These are phyloP conservation scores for Sebastes trivittatus DNA, from an alignment of 2,797 vertebrate genomes.

Conservation along the genomic window DNA sequence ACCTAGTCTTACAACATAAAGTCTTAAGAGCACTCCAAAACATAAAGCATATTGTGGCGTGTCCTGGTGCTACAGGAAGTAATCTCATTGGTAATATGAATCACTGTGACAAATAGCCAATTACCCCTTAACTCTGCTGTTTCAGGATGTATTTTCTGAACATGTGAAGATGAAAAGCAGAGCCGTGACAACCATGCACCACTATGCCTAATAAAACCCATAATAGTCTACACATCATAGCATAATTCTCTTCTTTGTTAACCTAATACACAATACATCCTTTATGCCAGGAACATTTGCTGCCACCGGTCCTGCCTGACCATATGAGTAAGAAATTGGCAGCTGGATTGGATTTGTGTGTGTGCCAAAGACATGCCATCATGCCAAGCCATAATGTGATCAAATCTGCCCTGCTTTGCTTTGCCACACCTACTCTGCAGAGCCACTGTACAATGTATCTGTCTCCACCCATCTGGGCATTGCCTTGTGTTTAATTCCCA, in stretches of 20 bases:
- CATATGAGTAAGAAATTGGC: slow-evolving; percentile 26
- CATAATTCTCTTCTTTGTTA: slow-evolving; percentile 14
- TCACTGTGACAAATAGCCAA: not conserved
- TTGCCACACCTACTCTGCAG: slow-evolving; percentile 19
- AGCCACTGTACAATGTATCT: not conserved
- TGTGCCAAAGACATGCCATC: slow-evolving; percentile 11
- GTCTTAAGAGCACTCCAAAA: not conserved
- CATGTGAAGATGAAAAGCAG: not conserved
- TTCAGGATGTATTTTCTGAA: not conserved
- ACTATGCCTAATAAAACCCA: not conserved
- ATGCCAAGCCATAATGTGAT: slow-evolving; percentile 34
- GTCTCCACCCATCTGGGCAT: slow-evolving; percentile 6
- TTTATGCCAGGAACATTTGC: slow-evolving; percentile 29
- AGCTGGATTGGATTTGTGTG: slow-evolving; percentile 8
- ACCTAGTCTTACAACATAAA: not conserved
- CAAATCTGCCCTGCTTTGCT: slow-evolving; percentile 20
- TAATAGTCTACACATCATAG: slow-evolving; percentile 5
- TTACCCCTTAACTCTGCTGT: not conserved
- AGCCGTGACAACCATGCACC: not conserved
- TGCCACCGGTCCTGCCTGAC: slow-evolving; percentile 9
- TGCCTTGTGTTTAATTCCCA: not conserved
- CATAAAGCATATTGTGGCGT: not conserved
- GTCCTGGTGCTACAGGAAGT: not conserved
- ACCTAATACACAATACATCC: slow-evolving; percentile 5
- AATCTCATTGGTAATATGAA: not conserved